Base-by-base conservation (phyloP, 2,888 invertebrate species). In the Busseola fusca region DNA sequence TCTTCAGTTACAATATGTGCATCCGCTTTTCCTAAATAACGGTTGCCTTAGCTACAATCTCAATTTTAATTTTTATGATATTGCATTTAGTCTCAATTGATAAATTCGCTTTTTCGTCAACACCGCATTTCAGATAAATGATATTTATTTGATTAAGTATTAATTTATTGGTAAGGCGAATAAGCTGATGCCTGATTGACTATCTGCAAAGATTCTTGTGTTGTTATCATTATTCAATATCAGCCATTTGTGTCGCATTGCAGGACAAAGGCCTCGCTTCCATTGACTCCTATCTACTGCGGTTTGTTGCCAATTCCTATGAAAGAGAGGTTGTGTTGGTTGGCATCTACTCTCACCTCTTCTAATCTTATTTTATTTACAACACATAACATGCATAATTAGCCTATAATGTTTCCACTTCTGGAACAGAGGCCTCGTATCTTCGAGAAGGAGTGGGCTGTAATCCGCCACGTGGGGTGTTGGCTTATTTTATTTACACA, bases 71-170 rank as follows among this genome's bases (percentile, higher is more conserved):
- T 21, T 10, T 45, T 45, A 34, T 45, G 5, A 12, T 16, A 64
- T 64, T 69, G n/a, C 14, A 52, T 21, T n/a, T 59, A 37, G 45
- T 68, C 68, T 34, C 57, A 34, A n/a, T 25, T 18, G 18, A 60
- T 40, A 37, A 37, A 69, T 74, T 56, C 42, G 16, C 40, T 56
- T 70, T 62, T 42, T n/a, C 78, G 56, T 71, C 56, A 70, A 18
- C 27, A 34, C 14, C 60, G 59, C 59, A 60, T 42, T 69, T 48
- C 48, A 40, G 54, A 68, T 10, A 37, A 37, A n/a, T 37, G 27
- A 50, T 40, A 65, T 30, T 69, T 12, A 52, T 25, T 63, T 6
- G 27, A 72, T 50, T 57, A 78, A 70, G 25, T 25, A 18, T 34
- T 70, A 42, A 1, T 14, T 77, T 56, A 59, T 60, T 76, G 21